A percentile compares a stretch with the other conserved stretches of the same genome.
phyloP scores from a whole-genome alignment of 1,140 invertebrate species.

The Lysiphlebus fabarum region DNA sequence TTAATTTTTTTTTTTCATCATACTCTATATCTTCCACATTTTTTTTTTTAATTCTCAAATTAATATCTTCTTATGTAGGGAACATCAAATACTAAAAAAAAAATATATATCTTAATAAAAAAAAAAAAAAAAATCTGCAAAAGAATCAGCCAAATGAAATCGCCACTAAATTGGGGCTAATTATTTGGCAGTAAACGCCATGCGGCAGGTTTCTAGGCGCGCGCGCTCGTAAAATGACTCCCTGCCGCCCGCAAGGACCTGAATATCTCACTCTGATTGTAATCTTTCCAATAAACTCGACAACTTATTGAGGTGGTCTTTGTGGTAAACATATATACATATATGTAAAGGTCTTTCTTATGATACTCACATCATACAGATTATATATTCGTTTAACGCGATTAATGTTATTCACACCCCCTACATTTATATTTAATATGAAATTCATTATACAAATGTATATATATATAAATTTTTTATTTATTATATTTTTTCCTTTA shows the following conservation, averaged over 20 bases:
- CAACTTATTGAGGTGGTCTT: conserved; percentile 30
- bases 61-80: neutral
- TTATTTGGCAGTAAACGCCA: conserved; percentile 50
- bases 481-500: too few species aligned
- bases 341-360: neutral
- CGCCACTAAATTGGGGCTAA: conserved; percentile 52
- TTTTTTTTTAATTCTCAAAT: neutral
- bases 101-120: conserved; percentile 18
- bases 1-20: conserved; percentile 17
- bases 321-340: too few species aligned
- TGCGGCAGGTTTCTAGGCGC: conserved; percentile 16
- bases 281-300: conserved; percentile 36
- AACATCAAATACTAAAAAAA: conserved; percentile 2
- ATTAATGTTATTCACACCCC: too few species aligned
- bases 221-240: conserved; percentile 44
- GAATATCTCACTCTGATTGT: conserved; percentile 30
- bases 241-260: conserved; percentile 17
- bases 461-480: too few species aligned
- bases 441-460: too few species aligned
- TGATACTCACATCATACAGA: conserved; percentile 8
- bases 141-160: conserved; percentile 45
- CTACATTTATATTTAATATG: too few species aligned
- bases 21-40: conserved; percentile 16
- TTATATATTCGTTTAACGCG: neutral
- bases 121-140: neutral